Evolutionary conservation across 2,797 vertebrate genomes (phyloP), one percentile per base, ranked within the genome.

Genomic region (Bradypus variegatus): DNA sequence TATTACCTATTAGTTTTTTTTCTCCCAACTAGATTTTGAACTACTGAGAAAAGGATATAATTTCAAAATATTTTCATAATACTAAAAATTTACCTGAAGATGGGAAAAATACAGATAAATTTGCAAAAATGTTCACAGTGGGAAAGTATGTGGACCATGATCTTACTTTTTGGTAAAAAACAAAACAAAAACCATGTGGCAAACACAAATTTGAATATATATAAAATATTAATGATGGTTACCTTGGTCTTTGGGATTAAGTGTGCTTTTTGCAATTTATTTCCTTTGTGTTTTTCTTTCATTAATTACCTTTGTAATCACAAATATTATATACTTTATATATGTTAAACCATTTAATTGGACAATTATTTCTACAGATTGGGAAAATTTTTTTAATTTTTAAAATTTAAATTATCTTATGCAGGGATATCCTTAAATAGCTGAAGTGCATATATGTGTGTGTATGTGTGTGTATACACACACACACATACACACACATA

Each of bases 361-460:
- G 60, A 73, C 15, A 60, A 16, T 65, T 65, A 73, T 84, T 84
- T 93, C 60, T 29, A 88, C 14, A 72, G 48, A 60, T 23, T 60
- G 19, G 19, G 4, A 15, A 87, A 58, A 31, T 69, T 29, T 94
- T 89, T 50, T 29, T 70, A 76, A n/a, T 93, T 93, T 92, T 76
- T 45, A 45, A 45, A 45, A 48, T 29, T 50, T 65, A 53, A 41
- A 50, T 31, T 91, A 90, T 90, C 88, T 91, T 60, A 91, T 45
- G 31, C 10, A 94, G 29, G 36, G 83, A 92, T 81, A 88, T 96
- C 75, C 85, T 94, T 86, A 80, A 67, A 93, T 70, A 38, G 23
- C 55, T 85, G 21, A 96, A 96, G 27, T 94, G 36, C n/a, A n/a
- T n/a, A n/a, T n/a, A n/a, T 94, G 64, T 79, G 88, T 93, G 41